These are phyloP conservation scores for Tetragonisca angustula DNA, from an alignment of 2,888 invertebrate genomes.

Conservation along the genomic window DNA sequence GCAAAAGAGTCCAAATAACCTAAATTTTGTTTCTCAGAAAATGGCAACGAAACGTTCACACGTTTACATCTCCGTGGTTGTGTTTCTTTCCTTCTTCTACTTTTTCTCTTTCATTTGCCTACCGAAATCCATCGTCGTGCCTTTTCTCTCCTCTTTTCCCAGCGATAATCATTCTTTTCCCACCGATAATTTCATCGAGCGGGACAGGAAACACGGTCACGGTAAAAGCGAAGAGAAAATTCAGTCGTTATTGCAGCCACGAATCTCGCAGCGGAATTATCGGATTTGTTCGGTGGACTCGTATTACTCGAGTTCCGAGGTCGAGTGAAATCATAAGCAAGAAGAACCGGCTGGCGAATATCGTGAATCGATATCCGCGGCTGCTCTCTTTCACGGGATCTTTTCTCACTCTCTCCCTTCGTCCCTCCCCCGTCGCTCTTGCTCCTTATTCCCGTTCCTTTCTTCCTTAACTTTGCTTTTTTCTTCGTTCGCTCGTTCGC, in stretches of 20 bases:
- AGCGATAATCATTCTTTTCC: conserved; percentile 20
- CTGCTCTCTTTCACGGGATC: conserved; percentile 36
- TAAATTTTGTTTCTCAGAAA: neutral
- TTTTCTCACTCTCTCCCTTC: neutral
- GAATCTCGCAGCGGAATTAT: conserved; percentile 64
- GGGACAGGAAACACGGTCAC: neutral
- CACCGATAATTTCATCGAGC: conserved; percentile 37
- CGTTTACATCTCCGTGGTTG: neutral
- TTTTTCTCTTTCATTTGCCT: neutral
- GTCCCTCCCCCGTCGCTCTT: neutral
- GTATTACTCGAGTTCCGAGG: conserved; percentile 26
- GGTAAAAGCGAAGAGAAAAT: conserved; percentile 34
- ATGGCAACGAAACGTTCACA: neutral
- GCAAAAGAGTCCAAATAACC: neutral
- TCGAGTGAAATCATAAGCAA: conserved; percentile 60
- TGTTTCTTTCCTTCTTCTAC: neutral
- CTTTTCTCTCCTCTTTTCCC: conserved; percentile 27
- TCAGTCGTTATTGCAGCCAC: conserved; percentile 61
- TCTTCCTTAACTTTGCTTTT: neutral
- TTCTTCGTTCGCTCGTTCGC: neutral
- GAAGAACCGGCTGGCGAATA: conserved; percentile 35
- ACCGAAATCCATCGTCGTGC: neutral
- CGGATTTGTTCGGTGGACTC: conserved; percentile 61
- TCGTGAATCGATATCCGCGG: conserved; percentile 51
- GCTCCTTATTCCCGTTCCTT: neutral